Percentiles rank a stretch among this genome's conserved stretches.
Conservation (phyloP, 2,888 invertebrate genomes). For the Apantesis nais region DNA sequence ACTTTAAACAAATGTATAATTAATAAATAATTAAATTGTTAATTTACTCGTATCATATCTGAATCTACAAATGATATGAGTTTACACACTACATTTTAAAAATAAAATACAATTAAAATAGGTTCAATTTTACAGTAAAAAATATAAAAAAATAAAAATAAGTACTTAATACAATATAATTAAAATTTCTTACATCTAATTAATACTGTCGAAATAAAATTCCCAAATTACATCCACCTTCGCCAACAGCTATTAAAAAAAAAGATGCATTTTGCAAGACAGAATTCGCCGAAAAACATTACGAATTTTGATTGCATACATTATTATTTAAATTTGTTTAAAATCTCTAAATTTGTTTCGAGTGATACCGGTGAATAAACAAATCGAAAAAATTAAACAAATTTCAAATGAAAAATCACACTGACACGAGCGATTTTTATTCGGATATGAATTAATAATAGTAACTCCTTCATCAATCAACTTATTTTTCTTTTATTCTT, state of each 20-base stretch:
- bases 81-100: not conserved
- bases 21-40: not conserved
- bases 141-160: not conserved
- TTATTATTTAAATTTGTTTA: not conserved
- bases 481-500: too few relatives aligned
- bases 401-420: not conserved
- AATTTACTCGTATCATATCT: not conserved
- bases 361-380: conserved; percentile 11
- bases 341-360: not conserved
- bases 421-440: not conserved
- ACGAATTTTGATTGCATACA: conserved; percentile 22
- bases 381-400: not conserved
- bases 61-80: not conserved
- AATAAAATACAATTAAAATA: not conserved
- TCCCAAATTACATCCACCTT: not conserved
- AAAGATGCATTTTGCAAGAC: conserved; percentile 23
- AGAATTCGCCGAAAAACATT: conserved; percentile 27
- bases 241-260: not conserved
- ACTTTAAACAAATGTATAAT: not conserved
- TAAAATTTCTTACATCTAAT: not conserved
- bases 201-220: not conserved
- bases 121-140: not conserved
- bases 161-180: not conserved
- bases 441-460: not conserved
- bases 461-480: too few relatives aligned